Evolutionary conservation across 1,140 invertebrate species (phyloP).

Genomic region (Goniozus legneri): DNA sequence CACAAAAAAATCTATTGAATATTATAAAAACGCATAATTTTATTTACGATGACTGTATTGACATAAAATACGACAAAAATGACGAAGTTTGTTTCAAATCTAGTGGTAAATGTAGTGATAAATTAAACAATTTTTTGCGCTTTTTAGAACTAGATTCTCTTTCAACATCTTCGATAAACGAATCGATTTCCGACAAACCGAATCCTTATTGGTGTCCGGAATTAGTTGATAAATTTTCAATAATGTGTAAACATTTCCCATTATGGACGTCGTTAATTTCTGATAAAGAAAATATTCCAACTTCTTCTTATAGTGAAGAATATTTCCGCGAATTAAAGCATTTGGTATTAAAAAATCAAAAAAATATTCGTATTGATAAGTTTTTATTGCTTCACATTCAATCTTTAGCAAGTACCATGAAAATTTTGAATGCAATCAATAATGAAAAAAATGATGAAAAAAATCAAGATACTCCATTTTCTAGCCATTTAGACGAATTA

Average conservation of each 20-base stretch:
- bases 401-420: conserved; percentile 2
- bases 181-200: background rate
- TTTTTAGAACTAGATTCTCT: background rate
- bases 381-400: conserved; percentile 11
- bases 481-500: too few relatives aligned
- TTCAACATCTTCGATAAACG: too few relatives aligned
- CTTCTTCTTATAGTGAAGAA: conserved; percentile 11
- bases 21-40: background rate
- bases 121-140: background rate
- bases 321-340: conserved; percentile 13
- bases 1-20: background rate
- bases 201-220: conserved; percentile 12
- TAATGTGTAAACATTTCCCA: conserved; percentile 9
- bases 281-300: conserved; percentile 1
- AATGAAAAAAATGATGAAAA: background rate
- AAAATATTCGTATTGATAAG: conserved; percentile 6
- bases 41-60: background rate
- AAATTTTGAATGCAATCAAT: conserved; percentile 3
- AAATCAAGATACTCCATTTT: too few relatives aligned
- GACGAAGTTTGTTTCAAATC: background rate
- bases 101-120: background rate
- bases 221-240: conserved; percentile 1
- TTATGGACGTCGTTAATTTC: conserved; percentile 7
- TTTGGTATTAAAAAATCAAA: background rate
- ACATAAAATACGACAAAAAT: background rate